phyloP scores from a whole-genome alignment of 2,888 invertebrate genomes.

The Cataglyphis albicans region DNA sequence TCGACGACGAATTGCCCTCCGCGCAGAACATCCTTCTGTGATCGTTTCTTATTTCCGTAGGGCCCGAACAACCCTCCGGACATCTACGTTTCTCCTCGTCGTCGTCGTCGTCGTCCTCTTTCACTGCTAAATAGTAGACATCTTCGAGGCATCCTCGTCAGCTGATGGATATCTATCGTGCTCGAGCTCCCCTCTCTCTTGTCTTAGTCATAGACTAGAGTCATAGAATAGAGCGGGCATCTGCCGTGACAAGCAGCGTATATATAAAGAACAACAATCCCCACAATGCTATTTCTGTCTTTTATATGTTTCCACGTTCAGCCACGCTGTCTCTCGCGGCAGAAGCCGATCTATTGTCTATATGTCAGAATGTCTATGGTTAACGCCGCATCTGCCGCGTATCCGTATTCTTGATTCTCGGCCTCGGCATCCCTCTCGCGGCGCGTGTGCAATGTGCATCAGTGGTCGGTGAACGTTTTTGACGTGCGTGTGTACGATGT shows the following conservation, averaged over 20 bases:
- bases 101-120: slow-evolving; percentile 43
- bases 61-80: slow-evolving; percentile 38
- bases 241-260: too few relatives aligned
- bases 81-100: slow-evolving; percentile 26
- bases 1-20: slow-evolving; percentile 89
- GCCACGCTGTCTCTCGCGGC: too few relatives aligned
- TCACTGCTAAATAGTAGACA: slow-evolving; percentile 25
- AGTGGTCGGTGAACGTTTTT: slow-evolving; percentile 8
- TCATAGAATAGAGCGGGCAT: too few relatives aligned
- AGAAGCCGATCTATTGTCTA: too few relatives aligned
- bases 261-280: too few relatives aligned
- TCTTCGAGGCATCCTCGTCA: slow-evolving; percentile 50
- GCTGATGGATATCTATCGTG: slow-evolving; percentile 36
- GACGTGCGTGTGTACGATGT: not conserved
- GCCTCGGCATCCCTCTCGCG: not conserved
- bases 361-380: too few relatives aligned
- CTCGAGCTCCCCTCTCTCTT: not conserved
- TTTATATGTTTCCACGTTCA: too few relatives aligned
- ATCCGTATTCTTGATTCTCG: too few relatives aligned
- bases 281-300: too few relatives aligned
- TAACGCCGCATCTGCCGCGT: slow-evolving; percentile 18
- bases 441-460: not conserved
- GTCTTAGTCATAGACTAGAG: too few relatives aligned
- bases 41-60: not conserved
- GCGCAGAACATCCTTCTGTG: slow-evolving; percentile 88